These are phyloP conservation scores for Steinernema khuongi DNA, from an alignment of 1,140 invertebrate genomes.

Conservation along the genomic window DNA sequence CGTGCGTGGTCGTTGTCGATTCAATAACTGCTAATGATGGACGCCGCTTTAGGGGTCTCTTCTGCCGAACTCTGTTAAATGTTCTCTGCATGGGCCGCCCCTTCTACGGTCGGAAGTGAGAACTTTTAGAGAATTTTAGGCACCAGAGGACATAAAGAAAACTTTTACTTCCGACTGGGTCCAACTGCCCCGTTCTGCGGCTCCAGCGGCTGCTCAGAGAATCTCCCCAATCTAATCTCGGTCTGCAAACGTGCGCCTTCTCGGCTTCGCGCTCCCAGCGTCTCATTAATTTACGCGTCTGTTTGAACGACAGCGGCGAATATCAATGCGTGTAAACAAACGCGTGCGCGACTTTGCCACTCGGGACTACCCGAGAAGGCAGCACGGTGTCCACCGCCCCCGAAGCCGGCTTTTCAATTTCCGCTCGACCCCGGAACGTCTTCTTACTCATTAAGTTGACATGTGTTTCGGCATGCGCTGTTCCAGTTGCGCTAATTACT, in stretches of 20 bases:
- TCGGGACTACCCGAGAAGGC: too few species aligned
- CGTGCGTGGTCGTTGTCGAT: not conserved
- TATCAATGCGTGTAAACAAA: not conserved
- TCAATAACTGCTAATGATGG: constrained; percentile 10
- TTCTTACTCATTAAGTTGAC: not conserved
- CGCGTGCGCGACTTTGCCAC: not conserved
- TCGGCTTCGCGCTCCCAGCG: not conserved
- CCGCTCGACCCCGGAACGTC: too few species aligned
- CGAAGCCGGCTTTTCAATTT: too few species aligned
- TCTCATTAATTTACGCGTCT: not conserved
- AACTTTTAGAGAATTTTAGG: too few species aligned
- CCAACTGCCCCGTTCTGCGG: too few species aligned
- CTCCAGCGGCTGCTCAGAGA: too few species aligned
- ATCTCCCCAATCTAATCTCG: not conserved
- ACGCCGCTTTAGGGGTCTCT: not conserved
- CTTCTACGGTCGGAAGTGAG: too few species aligned
- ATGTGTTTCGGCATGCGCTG: not conserved
- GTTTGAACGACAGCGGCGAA: not conserved
- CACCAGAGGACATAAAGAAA: too few species aligned
- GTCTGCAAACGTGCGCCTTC: not conserved
- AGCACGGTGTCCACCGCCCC: too few species aligned
- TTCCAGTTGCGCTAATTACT: not conserved
- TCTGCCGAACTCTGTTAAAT: too few species aligned
- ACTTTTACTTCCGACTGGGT: too few species aligned
- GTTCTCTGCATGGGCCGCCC: too few species aligned